Evolutionary conservation across 2,888 invertebrate genomes (phyloP), one percentile per base, ranked within the genome.

Genomic region (Chrysolina oricalcia): DNA sequence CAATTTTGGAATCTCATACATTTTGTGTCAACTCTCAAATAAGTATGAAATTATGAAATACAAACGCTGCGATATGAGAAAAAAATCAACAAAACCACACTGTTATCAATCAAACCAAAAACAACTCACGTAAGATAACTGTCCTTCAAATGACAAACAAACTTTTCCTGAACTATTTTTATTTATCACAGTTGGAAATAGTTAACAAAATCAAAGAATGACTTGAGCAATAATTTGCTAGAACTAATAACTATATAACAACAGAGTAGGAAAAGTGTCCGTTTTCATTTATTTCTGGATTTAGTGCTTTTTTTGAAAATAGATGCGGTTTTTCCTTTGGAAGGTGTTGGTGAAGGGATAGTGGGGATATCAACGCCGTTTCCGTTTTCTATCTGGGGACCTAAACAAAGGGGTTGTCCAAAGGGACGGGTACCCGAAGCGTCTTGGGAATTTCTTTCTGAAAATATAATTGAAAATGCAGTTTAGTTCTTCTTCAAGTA

Each of bases 371-470:
- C 80, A 72, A 82, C 81, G 79, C 84, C 86, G 82, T 86, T 85
- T 80, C 89, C 89, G 86, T 89, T 90, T 86, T 88, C 88, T 85
- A 86, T 86, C 79, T 83, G 82, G 84, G 85, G 85, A 78, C 86
- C 87, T 88, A 93, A 91, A 91, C 94, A 93, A 89, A 96, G 90
- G 77, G 96, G 95, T 88, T 95, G 95, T 87, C 95, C 95, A 78
- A 88, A 89, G 43, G 89, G 89, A 81, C 88, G 86, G 64, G 87
- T 88, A 77, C 88, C 88, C 63, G 88, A 87, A 70, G 86, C 88
- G 81, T 88, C 88, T 84, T 87, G 88, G 23, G 88, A 88, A 84
- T 86, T 86, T 75, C 88, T 84, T 81, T 88, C 88, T 88, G 87
- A 85, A 89, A 87, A 85, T 80, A 79, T 63, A 78, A 79, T 71